Evolutionary conservation across 1,140 invertebrate genomes (phyloP).

Genomic region (Asbolus verrucosus): DNA sequence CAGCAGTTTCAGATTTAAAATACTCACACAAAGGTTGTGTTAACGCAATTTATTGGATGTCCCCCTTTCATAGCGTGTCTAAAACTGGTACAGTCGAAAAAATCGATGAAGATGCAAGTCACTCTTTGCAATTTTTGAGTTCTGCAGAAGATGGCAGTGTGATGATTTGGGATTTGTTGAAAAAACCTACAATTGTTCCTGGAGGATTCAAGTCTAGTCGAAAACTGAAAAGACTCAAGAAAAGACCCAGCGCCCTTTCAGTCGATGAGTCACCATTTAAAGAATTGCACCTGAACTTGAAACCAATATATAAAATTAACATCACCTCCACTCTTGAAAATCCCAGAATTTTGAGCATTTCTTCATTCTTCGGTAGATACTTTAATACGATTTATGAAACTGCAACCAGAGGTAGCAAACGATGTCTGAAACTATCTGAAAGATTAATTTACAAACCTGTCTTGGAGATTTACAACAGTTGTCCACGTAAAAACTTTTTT

Average conservation of each 20-base stretch:
- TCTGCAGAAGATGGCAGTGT: slow-evolving; percentile 75
- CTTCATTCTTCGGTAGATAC: neutral
- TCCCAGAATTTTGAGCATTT: neutral
- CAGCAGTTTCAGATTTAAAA: slow-evolving; percentile 71
- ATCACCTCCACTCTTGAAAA: slow-evolving; percentile 48
- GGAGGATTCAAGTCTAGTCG: slow-evolving; percentile 66
- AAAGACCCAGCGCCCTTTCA: slow-evolving; percentile 69
- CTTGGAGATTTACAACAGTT: neutral
- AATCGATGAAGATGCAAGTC: slow-evolving; percentile 64
- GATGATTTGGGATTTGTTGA: slow-evolving; percentile 77
- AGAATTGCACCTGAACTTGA: slow-evolving; percentile 69
- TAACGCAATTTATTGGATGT: slow-evolving; percentile 75
- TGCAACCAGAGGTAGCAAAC: neutral
- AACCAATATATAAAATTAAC: slow-evolving; percentile 71
- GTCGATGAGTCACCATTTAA: slow-evolving; percentile 71
- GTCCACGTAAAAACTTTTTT: neutral
- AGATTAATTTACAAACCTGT: neutral
- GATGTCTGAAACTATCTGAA: neutral
- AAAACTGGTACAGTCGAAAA: slow-evolving; percentile 70
- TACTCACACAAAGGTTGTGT: slow-evolving; percentile 73
- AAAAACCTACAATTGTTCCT: slow-evolving; percentile 64
- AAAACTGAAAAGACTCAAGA: slow-evolving; percentile 66
- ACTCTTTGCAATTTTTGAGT: slow-evolving; percentile 74
- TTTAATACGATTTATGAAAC: neutral
- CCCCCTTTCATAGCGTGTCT: slow-evolving; percentile 70